Evolutionary conservation across 30 jellyfish, hydroid and myxozoan species (phyloP).

Genomic region (Aurelia sp.): DNA sequence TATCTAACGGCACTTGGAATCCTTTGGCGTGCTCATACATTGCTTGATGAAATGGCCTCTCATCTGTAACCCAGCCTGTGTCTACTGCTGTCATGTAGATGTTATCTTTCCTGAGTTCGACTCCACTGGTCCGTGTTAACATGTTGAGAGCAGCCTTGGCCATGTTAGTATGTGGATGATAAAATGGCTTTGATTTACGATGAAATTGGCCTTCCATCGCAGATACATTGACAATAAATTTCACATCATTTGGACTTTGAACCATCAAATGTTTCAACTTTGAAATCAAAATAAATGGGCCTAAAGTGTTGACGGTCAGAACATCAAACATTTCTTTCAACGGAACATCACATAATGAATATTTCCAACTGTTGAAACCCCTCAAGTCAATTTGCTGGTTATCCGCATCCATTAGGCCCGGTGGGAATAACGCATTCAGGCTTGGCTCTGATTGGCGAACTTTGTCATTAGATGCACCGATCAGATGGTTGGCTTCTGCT

Average conservation of each 20-base stretch:
- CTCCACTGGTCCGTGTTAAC: constrained; percentile 71
- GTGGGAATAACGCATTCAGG: constrained; percentile 13
- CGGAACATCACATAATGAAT: constrained; percentile 42
- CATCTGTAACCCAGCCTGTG: constrained; percentile 75
- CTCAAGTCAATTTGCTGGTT: constrained; percentile 64
- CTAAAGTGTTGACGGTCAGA: constrained; percentile 53
- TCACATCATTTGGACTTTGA: constrained; percentile 18
- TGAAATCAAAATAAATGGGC: constrained; percentile 49
- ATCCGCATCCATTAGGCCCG: constrained; percentile 19
- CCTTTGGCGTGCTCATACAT: constrained; percentile 19
- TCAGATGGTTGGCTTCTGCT: too few relatives aligned
- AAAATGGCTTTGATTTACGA: not conserved
- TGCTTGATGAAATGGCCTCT: constrained; percentile 47
- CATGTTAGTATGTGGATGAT: constrained; percentile 72
- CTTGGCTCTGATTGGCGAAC: not conserved
- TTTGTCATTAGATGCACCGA: too few relatives aligned
- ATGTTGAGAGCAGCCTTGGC: constrained; percentile 72
- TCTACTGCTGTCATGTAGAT: constrained; percentile 69
- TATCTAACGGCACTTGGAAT: constrained; percentile 31
- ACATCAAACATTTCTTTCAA: constrained; percentile 52
- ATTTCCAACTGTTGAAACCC: constrained; percentile 37
- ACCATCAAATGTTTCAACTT: constrained; percentile 18
- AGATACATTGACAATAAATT: constrained; percentile 61
- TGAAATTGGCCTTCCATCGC: constrained; percentile 75
- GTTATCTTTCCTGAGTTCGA: constrained; percentile 17